Conservation (phyloP, 2,797 vertebrate species). For the Crenichthys baileyi region DNA sequence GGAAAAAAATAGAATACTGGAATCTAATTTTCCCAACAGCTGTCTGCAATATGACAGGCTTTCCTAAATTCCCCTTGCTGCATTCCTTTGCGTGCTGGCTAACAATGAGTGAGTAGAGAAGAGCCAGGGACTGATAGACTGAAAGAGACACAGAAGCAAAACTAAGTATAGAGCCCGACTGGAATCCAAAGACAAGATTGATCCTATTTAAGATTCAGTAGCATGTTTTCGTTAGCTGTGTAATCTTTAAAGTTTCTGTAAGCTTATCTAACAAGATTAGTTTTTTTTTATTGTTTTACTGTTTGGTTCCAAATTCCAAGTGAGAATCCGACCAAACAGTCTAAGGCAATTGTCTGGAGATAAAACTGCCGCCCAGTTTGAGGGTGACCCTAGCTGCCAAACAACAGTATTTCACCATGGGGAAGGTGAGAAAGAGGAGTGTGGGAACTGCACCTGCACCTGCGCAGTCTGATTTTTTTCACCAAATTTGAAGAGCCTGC, state of each 20-base stretch:
- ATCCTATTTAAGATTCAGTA: slow-evolving; percentile 4
- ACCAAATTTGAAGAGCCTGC: too few relatives aligned
- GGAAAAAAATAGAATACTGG: neutral
- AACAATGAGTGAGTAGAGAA: slow-evolving; percentile 1
- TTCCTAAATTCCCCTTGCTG: neutral
- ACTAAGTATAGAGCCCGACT: neutral
- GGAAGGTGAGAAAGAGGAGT: neutral
- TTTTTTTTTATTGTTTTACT: neutral
- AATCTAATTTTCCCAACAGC: neutral
- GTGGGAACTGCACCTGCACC: neutral
- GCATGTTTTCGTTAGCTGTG: neutral
- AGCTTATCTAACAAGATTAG: neutral
- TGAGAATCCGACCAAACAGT: neutral
- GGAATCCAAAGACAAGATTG: neutral
- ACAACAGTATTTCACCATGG: neutral
- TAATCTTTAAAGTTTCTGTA: neutral
- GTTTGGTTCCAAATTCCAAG: neutral
- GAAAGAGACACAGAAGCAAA: slow-evolving; percentile 8
- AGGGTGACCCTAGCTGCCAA: neutral
- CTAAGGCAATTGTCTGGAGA: neutral
- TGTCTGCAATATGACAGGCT: neutral
- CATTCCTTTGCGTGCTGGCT: neutral
- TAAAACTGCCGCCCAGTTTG: neutral
- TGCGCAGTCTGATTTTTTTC: too few relatives aligned
- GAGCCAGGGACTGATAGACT: neutral